These are phyloP conservation scores for Dermatophagoides farinae DNA, from an alignment of 1,140 invertebrate genomes.

Conservation along the genomic window DNA sequence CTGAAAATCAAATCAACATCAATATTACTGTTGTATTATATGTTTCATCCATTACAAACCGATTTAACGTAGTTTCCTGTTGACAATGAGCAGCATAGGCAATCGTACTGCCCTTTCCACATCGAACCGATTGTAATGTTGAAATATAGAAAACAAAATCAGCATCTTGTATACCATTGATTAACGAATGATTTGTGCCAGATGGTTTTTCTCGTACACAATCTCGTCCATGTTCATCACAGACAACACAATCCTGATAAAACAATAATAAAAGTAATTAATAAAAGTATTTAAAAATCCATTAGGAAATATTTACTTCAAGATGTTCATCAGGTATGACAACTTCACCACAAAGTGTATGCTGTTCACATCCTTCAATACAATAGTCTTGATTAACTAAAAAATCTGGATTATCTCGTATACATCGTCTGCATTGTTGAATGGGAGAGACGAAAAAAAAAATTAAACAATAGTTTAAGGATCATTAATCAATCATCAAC, in stretches of 20 bases:
- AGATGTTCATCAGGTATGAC: slow-evolving; percentile 72
- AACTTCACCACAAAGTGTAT: slow-evolving; percentile 84
- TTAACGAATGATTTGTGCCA: slow-evolving; percentile 21
- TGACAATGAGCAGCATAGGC: slow-evolving; percentile 98
- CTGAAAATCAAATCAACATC: slow-evolving; percentile 37
- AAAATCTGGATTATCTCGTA: slow-evolving; percentile 18
- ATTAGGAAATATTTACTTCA: slow-evolving; percentile 41
- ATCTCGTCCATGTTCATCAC: slow-evolving; percentile 58
- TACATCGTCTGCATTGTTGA: too few relatives aligned
- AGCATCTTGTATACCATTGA: slow-evolving; percentile 50
- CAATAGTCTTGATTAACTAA: slow-evolving; percentile 52
- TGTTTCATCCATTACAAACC: slow-evolving; percentile 33
- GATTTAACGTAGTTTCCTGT: slow-evolving; percentile 71
- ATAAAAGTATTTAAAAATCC: slow-evolving; percentile 5
- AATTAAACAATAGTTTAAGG: too few relatives aligned
- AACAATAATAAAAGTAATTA: slow-evolving; percentile 9
- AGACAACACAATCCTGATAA: slow-evolving; percentile 55
- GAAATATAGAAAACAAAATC: slow-evolving; percentile 96
- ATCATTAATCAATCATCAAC: too few relatives aligned
- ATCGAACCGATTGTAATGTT: slow-evolving; percentile 72
- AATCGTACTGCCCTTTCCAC: slow-evolving; percentile 62
- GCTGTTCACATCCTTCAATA: slow-evolving; percentile 55
- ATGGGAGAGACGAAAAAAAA: too few relatives aligned
- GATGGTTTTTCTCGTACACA: slow-evolving; percentile 33
- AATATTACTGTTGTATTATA: slow-evolving; percentile 18